phyloP scores from a whole-genome alignment of 2,797 vertebrate species.

The Australoheros facetus region DNA sequence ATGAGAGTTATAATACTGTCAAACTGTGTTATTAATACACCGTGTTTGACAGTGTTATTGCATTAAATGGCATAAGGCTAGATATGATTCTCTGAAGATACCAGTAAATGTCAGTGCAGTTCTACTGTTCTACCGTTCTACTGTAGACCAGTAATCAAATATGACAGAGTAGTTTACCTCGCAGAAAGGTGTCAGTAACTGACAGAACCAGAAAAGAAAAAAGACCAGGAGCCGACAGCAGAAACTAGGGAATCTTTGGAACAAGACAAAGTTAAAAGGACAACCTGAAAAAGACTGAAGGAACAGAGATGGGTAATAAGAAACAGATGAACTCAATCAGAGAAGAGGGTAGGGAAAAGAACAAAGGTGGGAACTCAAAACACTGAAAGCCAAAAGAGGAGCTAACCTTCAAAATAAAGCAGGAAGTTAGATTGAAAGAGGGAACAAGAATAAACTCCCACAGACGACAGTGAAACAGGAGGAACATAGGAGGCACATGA shows the following conservation, averaged over 20 bases:
- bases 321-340: background rate
- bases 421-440: background rate
- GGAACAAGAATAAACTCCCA: background rate
- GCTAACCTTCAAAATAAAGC: background rate
- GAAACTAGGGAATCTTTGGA: background rate
- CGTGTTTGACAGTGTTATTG: slow-evolving; percentile 9
- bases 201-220: background rate
- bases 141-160: background rate
- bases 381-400: background rate
- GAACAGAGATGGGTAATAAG: background rate
- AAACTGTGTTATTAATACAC: background rate
- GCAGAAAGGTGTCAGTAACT: background rate
- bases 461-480: no score
- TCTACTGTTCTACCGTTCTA: background rate
- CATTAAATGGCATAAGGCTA: background rate
- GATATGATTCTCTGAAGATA: slow-evolving; percentile 9
- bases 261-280: background rate
- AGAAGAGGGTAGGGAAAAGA: background rate
- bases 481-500: no score
- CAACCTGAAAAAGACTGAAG: background rate
- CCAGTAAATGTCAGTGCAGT: background rate
- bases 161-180: background rate
- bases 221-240: background rate
- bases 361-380: background rate
- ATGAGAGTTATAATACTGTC: slow-evolving; percentile 7